These are phyloP conservation scores for Corticium candelabrum DNA, from an alignment of 37 sponge, comb jelly and placozoan species.

Conservation along the genomic window DNA sequence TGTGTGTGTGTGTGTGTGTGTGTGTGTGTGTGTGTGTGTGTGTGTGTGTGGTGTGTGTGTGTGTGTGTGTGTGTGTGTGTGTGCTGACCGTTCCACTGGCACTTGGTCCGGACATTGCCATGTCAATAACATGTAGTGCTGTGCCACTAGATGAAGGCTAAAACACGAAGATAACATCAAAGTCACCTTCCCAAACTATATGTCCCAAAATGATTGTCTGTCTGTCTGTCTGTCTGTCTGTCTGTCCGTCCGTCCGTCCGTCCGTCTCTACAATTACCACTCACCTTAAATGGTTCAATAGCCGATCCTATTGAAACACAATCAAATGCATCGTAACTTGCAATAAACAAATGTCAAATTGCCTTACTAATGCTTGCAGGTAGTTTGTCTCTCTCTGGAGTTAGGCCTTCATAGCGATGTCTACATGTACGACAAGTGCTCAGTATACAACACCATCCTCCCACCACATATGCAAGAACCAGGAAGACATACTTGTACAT, in stretches of 20 bases:
- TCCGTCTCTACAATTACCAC: too few species aligned
- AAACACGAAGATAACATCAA: neutral
- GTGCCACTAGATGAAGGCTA: neutral
- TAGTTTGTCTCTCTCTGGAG: neutral
- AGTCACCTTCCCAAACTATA: too few species aligned
- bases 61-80: too few species aligned
- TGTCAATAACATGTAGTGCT: neutral
- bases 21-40: too few species aligned
- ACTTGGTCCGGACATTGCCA: neutral
- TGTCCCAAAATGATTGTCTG: too few species aligned
- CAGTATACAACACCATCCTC: too few species aligned
- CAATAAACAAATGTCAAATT: neutral
- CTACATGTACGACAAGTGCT: too few species aligned
- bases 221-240: too few species aligned
- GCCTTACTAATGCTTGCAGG: neutral
- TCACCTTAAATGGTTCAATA: neutral
- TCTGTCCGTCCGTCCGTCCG: too few species aligned
- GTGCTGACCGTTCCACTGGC: neutral
- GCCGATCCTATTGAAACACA: neutral
- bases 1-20: too few species aligned
- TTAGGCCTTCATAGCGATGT: neutral
- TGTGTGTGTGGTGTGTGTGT: too few species aligned
- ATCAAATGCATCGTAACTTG: neutral
- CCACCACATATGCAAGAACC: too few species aligned
- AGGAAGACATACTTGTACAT: neutral